Base-by-base conservation (phyloP, 2,888 invertebrate species). In the Spialia ferax region DNA sequence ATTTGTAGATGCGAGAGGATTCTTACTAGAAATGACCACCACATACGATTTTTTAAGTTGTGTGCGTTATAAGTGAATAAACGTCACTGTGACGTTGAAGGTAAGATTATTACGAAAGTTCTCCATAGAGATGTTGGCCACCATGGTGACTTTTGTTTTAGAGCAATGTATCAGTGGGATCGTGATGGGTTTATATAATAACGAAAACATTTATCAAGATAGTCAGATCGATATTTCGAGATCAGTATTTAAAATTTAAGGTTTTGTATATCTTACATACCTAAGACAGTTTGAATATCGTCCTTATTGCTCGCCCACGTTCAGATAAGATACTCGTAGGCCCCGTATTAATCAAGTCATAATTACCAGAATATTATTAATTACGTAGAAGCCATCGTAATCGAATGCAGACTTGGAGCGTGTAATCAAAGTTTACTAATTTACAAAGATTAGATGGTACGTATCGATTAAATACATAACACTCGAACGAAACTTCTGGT, bases 381-480 rank as follows among this genome's bases (percentile, higher is more conserved):
- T 68, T 68, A 68, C 56, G 11, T 35, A 45, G 67, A 35, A 68
- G 48, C 62, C 50, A 56, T 57, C 62, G 50, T 68, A 74, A 77
- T 75, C 71, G 73, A 74, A 72, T 70, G 70, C 69, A 74, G 70
- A 69, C 71, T 68, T 73, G 73, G 70, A 75, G 71, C 76, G 74
- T 77, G 74, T 79, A 79, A 83, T 82, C 81, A 80, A 83, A 82
- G 79, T 81, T 74, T 73, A 77, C 73, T 79, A 81, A 84, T 83
- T 80, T 80, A 78, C 81, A 79, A 81, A 83, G 82, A 84, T 79
- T 73, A 76, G 78, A 81, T 79, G 78, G 77, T 76, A 81, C 74
- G 77, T 81, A 86, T 86, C 84, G 85, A 87, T 86, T 85, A 83
- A 82, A 80, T 80, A 85, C 80, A 81, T 80, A 78, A 78, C 79